Base-by-base conservation (phyloP, 2,113 vertebrate species). In the pig (Sus scrofa) region DNA sequence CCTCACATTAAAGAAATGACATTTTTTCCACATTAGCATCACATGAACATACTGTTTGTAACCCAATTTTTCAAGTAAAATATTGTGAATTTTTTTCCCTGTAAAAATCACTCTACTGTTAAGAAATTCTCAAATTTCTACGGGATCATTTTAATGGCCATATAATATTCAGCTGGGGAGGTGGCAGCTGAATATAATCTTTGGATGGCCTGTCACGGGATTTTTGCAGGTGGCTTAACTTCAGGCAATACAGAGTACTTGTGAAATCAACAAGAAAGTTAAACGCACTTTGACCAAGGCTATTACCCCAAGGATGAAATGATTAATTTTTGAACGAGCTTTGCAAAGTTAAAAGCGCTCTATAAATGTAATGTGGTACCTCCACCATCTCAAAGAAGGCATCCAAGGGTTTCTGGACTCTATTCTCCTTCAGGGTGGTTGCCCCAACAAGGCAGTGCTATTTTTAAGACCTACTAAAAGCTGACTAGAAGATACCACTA, bases 221-320 rank as follows among this genome's bases (percentile, higher is more conserved):
- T 94, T 94, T 91, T 58, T 75, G 56, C 71, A 93, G 30, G 37
- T 82, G 44, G 4, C 32, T 93, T 95, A 86, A 78, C 54, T 83
- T 78, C 13, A 84, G 18, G n/a, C 13, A 56, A 34, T 32, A 50
- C 8, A 34, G 26, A 60, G 14, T 5, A 62, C 24, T 74, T 74
- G 62, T 86, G 26, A 44, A 85, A 91, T n/a, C 44, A 78, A 94
- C 15, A 89, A 65, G 34, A 54, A 81, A 94, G 32, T 39, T 85
- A 50, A 13, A 63, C 14, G 16, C 7, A 54, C 24, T 20, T 56
- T 86, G 65, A 93, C 65, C n/a, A 71, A 50, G 9, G 34, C 24
- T 87, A 63, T 7, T 58, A 74, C 0, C 78, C 19, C 20, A 78
- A 91, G 44, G 39, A 77, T 95, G 83, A 90, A 88, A 37, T 9